Evolutionary conservation across 2,797 vertebrate genomes (phyloP), one percentile per base, ranked within the genome.

Genomic region (Neomorphus geoffroyi): DNA sequence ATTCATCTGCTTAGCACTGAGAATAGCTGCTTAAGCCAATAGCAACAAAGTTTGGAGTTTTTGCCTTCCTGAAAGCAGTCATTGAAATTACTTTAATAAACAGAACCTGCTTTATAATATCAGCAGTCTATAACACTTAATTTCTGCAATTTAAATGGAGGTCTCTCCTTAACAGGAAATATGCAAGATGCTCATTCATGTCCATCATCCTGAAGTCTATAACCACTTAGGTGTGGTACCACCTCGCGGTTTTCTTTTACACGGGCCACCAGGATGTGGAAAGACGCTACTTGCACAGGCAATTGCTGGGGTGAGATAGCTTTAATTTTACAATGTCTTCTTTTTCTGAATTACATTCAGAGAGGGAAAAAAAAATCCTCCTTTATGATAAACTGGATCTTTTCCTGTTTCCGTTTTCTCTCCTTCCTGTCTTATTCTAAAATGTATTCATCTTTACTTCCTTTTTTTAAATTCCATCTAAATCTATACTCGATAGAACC

Each of bases 241-340:
- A 45, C 99, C 99, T 0, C 98, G 98, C 0, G 99, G 99, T 16
- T 99, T 99, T 90, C 99, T 99, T 19, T 97, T 99, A 7, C 99
- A 99, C 1, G 99, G 99, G 1, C 99, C 99, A 2, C 99, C 99
- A 0, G 99, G 99, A 51, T 99, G 99, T 91, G 99, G 99, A 50
- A 99, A 99, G 96, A 99, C 99, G 0, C 97, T 99, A 51, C 97
- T 99, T 70, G 99, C 99, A 10, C 99, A 99, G 84, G 99, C 99
- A 16, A 98, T 99, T 92, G 99, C 99, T 35, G 99, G 99, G 97
- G 99, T 99, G 94, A 98, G 98, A 79, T 33, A 74, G 56, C 61
- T 53, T 88, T 50, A 51, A 7, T 21, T 24, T 60, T 62, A 51
- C 43, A 61, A 8, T 46, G 82, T 93, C 62, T 91, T 91, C 41